Evolutionary conservation across 2,888 invertebrate genomes (phyloP).

Genomic region (Antheraea yamamai): DNA sequence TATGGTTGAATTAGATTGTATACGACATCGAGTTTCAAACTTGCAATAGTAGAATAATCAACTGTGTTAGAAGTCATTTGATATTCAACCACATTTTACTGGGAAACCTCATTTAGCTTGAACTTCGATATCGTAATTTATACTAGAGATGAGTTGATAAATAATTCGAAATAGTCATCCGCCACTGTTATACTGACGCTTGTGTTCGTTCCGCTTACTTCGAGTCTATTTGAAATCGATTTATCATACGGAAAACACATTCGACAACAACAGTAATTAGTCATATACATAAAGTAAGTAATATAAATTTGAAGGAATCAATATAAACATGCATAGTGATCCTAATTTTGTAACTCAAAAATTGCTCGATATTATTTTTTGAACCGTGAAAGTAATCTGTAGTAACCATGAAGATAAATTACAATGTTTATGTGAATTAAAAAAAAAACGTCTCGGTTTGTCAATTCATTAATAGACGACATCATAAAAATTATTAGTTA

Average conservation of each 20-base stretch:
- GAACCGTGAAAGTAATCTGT: background rate
- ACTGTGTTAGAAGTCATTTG: background rate
- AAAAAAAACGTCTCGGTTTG: background rate
- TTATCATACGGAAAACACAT: background rate
- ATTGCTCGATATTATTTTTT: background rate
- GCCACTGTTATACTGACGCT: background rate
- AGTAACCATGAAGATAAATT: too few species aligned
- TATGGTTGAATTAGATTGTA: background rate
- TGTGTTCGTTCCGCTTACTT: background rate
- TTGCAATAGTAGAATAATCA: background rate
- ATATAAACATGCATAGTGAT: background rate
- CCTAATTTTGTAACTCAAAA: background rate
- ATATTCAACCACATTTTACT: background rate
- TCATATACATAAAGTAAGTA: background rate
- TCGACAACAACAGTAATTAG: background rate
- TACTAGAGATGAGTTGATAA: too few species aligned
- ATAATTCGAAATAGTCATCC: background rate
- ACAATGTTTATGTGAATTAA: background rate
- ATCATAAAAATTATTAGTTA: background rate
- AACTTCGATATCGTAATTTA: background rate
- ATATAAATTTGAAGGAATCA: background rate
- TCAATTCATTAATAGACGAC: background rate
- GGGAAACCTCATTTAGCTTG: too few species aligned
- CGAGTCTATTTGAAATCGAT: background rate
- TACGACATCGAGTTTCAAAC: background rate